Evolutionary conservation across 2,888 invertebrate species (phyloP).

Genomic region (Synanthedon tipuliformis): DNA sequence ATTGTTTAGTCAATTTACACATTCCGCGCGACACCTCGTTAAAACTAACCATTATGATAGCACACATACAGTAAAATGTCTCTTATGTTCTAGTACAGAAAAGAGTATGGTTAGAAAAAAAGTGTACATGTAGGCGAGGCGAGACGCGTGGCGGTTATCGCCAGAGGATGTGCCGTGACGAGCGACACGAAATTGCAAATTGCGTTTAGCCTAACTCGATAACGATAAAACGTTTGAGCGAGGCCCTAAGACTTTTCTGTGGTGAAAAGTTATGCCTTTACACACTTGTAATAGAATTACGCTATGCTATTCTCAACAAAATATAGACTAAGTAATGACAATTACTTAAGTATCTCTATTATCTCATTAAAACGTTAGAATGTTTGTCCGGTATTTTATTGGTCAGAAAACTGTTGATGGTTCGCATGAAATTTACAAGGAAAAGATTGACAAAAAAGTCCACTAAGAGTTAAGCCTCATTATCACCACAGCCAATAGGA

Average conservation of each 20-base stretch:
- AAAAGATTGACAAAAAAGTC: too few species aligned
- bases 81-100: not conserved
- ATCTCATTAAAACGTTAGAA: too few species aligned
- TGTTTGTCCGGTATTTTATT: too few species aligned
- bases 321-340: too few species aligned
- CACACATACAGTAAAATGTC: not conserved
- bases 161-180: constrained; percentile 39
- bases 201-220: constrained; percentile 45
- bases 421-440: too few species aligned
- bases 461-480: too few species aligned
- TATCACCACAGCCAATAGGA: too few species aligned
- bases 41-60: not conserved
- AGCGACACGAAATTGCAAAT: constrained; percentile 41
- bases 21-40: not conserved
- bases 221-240: constrained; percentile 26
- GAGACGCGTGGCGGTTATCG: constrained; percentile 35
- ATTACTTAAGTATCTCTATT: too few species aligned
- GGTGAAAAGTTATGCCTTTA: not conserved
- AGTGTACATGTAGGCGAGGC: constrained; percentile 7
- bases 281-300: too few species aligned
- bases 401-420: too few species aligned
- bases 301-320: too few species aligned
- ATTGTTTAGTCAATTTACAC: not conserved
- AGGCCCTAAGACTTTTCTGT: constrained; percentile 5
- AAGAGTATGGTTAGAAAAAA: not conserved